These are phyloP conservation scores for Hypsibius dujardini DNA, from an alignment of 1,140 invertebrate species.

Conservation along the genomic window DNA sequence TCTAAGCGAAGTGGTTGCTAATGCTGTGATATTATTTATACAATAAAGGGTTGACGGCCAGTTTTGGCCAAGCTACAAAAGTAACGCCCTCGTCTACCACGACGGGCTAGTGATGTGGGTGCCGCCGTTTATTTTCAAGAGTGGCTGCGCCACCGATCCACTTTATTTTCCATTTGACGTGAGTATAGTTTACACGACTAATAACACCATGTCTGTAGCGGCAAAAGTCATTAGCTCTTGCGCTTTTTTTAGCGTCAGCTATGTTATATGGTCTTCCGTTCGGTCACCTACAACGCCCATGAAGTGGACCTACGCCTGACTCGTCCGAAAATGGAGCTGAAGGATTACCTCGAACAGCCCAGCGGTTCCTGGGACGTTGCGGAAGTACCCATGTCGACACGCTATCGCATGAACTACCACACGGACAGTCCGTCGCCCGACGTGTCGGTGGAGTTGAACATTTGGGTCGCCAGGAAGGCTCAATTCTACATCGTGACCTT, in stretches of 20 bases:
- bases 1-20: too few relatives aligned
- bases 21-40: too few relatives aligned
- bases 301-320: slow-evolving; percentile 83
- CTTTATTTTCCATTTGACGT: slow-evolving; percentile 7
- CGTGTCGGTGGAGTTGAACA: slow-evolving; percentile 88
- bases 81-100: slow-evolving; percentile 84
- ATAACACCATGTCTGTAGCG: too few relatives aligned
- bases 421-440: slow-evolving; percentile 52
- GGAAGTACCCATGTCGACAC: slow-evolving; percentile 81
- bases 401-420: slow-evolving; percentile 42
- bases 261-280: slow-evolving; percentile 97
- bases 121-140: slow-evolving; percentile 82
- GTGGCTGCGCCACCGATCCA: neutral
- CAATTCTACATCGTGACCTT: slow-evolving; percentile 98
- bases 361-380: slow-evolving; percentile 98
- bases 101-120: slow-evolving; percentile 87
- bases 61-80: slow-evolving; percentile 88
- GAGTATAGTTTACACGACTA: neutral
- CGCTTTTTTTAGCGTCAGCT: slow-evolving; percentile 63
- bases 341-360: slow-evolving; percentile 91
- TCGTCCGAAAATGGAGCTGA: slow-evolving; percentile 82
- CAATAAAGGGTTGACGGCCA: slow-evolving; percentile 68
- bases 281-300: slow-evolving; percentile 95
- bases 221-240: too few relatives aligned
- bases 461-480: slow-evolving; percentile 87